phyloP scores from a whole-genome alignment of 35 echinoderm and acorn worm genomes.

The Diadema setosum region DNA sequence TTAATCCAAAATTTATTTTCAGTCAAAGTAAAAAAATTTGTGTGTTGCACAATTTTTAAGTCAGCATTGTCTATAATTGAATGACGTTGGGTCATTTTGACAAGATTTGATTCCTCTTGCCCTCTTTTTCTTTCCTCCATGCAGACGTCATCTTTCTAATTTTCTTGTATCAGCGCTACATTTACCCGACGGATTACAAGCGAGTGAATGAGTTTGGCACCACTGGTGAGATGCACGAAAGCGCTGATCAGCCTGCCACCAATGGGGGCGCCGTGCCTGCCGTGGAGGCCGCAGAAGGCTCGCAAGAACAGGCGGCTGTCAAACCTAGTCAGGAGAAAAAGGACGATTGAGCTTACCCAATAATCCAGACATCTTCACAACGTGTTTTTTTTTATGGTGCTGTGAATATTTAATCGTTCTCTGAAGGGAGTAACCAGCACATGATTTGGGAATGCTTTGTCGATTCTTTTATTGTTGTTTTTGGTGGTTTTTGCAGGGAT shows the following conservation, averaged over 20 bases:
- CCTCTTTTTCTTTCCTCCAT: neutral
- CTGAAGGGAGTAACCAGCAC: no score
- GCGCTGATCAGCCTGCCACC: conserved; percentile 7
- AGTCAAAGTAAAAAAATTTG: no score
- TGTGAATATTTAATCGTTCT: neutral
- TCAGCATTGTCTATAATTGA: no score
- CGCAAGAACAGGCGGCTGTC: neutral
- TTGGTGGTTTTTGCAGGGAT: no score
- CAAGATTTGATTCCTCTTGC: no score
- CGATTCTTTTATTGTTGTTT: no score
- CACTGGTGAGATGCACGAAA: conserved; percentile 88
- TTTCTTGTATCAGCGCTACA: conserved; percentile 91
- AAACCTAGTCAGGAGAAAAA: neutral
- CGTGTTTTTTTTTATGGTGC: neutral
- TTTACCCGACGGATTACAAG: conserved; percentile 89
- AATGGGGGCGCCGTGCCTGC: conserved; percentile 27
- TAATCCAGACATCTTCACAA: neutral
- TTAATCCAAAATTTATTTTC: no score
- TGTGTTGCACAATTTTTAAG: no score
- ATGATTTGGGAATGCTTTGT: no score
- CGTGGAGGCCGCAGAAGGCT: neutral
- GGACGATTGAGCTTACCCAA: neutral
- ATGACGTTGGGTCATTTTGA: no score
- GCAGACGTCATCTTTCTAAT: conserved; percentile 96
- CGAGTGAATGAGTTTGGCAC: conserved; percentile 97